A percentile compares a stretch with the other conserved stretches of the same genome.
Conservation (phyloP, 1,140 invertebrate species). For the Phocides pigmalion region DNA sequence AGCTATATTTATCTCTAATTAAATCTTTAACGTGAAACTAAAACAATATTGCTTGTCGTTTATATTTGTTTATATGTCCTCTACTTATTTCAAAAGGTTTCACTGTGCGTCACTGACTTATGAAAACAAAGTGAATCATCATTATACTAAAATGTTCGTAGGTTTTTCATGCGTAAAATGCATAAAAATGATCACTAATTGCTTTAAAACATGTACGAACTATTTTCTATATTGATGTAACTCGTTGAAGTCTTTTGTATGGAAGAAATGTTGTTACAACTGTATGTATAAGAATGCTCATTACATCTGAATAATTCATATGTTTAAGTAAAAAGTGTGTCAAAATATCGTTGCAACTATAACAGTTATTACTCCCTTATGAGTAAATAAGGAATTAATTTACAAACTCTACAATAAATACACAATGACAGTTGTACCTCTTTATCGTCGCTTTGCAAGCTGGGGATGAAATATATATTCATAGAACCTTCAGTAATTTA, state of each 20-base stretch:
- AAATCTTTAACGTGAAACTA: too few species aligned
- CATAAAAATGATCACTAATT: neutral
- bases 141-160: too few species aligned
- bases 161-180: neutral
- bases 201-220: neutral
- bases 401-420: too few species aligned
- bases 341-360: neutral
- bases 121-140: too few species aligned
- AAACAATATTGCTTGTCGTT: too few species aligned
- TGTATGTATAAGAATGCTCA: neutral
- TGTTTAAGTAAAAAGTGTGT: slow-evolving; percentile 15
- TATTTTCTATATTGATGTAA: neutral
- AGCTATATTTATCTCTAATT: too few species aligned
- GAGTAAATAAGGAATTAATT: neutral
- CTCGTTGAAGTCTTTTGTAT: slow-evolving; percentile 26
- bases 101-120: too few species aligned
- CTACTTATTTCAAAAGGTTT: too few species aligned
- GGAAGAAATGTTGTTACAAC: slow-evolving; percentile 8
- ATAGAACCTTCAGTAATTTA: too few species aligned
- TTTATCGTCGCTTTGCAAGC: too few species aligned
- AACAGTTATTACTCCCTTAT: neutral
- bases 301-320: slow-evolving; percentile 11
- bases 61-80: too few species aligned
- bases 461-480: too few species aligned
- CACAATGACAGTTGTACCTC: neutral